Conservation (phyloP, 2,888 invertebrate genomes). For the Agriopis leucophaearia region DNA sequence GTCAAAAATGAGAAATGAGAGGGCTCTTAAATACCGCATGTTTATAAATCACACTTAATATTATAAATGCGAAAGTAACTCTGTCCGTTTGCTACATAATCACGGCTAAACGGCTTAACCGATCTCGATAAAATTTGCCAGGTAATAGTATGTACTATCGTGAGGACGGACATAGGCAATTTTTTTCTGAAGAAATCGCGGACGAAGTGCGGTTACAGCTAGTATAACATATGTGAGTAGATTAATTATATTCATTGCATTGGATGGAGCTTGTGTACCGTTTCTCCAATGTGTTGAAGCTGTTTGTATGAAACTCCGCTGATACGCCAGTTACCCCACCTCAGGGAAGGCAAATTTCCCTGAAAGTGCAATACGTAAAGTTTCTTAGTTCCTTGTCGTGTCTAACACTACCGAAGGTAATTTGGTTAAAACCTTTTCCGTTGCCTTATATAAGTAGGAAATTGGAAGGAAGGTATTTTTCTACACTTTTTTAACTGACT, state of each 20-base stretch:
- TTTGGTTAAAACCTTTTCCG: constrained; percentile 51
- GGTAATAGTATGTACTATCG: too few relatives aligned
- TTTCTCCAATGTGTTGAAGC: background rate
- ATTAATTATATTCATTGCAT: constrained; percentile 1
- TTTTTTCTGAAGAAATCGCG: too few relatives aligned
- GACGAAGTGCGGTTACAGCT: too few relatives aligned
- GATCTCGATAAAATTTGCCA: too few relatives aligned
- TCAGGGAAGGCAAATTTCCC: constrained; percentile 68
- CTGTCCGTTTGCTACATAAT: too few relatives aligned
- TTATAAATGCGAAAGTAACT: too few relatives aligned
- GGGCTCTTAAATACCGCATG: background rate
- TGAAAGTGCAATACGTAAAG: constrained; percentile 63
- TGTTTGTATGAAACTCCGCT: constrained; percentile 76
- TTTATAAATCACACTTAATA: too few relatives aligned
- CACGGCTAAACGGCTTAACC: too few relatives aligned
- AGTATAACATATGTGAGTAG: background rate
- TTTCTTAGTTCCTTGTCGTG: constrained; percentile 56
- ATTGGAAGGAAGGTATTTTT: background rate
- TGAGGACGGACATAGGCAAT: too few relatives aligned
- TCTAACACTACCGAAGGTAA: constrained; percentile 49
- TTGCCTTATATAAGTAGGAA: background rate
- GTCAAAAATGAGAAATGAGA: too few relatives aligned
- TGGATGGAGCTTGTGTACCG: constrained; percentile 5
- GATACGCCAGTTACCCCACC: constrained; percentile 59
- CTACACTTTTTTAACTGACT: too few relatives aligned